These are phyloP conservation scores for Cremastinae sp. DNA, from an alignment of 2,888 invertebrate species.

Conservation along the genomic window DNA sequence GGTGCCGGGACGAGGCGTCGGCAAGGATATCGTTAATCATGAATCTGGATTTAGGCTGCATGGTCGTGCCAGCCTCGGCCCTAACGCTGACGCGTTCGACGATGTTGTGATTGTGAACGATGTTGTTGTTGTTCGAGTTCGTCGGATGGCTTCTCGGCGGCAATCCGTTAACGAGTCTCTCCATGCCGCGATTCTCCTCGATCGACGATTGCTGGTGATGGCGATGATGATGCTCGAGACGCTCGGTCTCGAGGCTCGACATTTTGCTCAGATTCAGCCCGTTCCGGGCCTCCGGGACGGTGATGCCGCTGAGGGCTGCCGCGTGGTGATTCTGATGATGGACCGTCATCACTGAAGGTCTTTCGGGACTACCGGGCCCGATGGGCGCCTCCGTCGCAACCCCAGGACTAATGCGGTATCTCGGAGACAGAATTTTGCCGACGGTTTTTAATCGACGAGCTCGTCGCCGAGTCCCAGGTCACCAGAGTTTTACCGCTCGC, in stretches of 20 bases:
- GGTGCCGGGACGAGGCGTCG: constrained; percentile 79
- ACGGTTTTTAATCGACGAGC: constrained; percentile 64
- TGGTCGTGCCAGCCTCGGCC: constrained; percentile 72
- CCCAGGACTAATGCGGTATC: constrained; percentile 77
- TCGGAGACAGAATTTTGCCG: constrained; percentile 79
- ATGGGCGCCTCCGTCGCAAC: constrained; percentile 77
- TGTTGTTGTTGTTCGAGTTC: constrained; percentile 56
- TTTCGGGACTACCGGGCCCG: constrained; percentile 75
- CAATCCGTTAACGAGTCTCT: constrained; percentile 71
- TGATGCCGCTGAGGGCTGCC: constrained; percentile 78
- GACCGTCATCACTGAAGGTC: constrained; percentile 79
- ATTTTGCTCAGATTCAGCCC: constrained; percentile 77
- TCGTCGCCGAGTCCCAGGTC: constrained; percentile 37
- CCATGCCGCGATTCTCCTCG: constrained; percentile 63
- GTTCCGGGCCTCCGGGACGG: constrained; percentile 70
- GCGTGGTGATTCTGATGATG: constrained; percentile 79
- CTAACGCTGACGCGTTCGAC: constrained; percentile 38
- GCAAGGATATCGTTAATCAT: constrained; percentile 95
- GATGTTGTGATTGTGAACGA: constrained; percentile 62
- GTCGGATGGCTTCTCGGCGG: constrained; percentile 65
- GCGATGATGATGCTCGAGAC: constrained; percentile 68
- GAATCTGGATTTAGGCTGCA: constrained; percentile 89
- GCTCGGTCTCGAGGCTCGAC: constrained; percentile 74
- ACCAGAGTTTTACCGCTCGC: no score
- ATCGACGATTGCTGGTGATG: constrained; percentile 61